Percentiles rank a stretch among this genome's conserved stretches.
These are phyloP conservation scores for Pica pica DNA, from an alignment of 2,113 vertebrate genomes.

Conservation along the genomic window DNA sequence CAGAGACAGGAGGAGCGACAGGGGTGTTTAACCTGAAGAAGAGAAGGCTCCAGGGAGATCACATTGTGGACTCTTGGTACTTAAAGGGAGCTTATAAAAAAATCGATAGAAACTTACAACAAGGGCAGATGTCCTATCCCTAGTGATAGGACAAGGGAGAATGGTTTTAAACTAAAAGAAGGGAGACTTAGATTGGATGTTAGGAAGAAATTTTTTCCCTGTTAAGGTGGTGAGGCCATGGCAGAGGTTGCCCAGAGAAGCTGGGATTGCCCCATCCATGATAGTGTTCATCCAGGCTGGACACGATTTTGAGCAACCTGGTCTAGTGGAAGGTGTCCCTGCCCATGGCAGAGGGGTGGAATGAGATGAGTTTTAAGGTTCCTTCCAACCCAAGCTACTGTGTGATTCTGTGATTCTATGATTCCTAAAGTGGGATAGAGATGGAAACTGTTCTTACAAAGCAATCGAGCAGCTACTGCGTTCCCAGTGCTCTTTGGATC, in stretches of 20 bases:
- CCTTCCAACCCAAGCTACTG: background rate
- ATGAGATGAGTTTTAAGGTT: accelerated
- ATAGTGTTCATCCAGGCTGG: background rate
- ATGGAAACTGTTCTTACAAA: background rate
- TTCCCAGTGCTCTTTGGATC: accelerated
- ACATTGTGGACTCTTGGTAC: background rate
- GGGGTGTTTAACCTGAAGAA: background rate
- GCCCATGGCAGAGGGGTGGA: background rate
- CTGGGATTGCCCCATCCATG: background rate
- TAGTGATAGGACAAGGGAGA: background rate
- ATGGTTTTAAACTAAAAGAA: background rate
- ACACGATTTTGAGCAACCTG: background rate
- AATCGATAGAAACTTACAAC: background rate
- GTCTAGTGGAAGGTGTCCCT: background rate
- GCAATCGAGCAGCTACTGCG: background rate
- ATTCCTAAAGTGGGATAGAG: background rate
- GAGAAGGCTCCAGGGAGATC: background rate
- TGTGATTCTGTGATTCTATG: background rate
- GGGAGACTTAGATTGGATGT: background rate
- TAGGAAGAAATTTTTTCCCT: background rate
- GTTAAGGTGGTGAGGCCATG: background rate
- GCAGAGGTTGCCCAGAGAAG: background rate
- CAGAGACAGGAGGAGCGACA: background rate
- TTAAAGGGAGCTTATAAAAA: background rate
- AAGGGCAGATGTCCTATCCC: background rate